Percentiles rank a stretch among this genome's conserved stretches.
These are phyloP conservation scores for Thera britannica DNA, from an alignment of 2,888 invertebrate species.

Conservation along the genomic window DNA sequence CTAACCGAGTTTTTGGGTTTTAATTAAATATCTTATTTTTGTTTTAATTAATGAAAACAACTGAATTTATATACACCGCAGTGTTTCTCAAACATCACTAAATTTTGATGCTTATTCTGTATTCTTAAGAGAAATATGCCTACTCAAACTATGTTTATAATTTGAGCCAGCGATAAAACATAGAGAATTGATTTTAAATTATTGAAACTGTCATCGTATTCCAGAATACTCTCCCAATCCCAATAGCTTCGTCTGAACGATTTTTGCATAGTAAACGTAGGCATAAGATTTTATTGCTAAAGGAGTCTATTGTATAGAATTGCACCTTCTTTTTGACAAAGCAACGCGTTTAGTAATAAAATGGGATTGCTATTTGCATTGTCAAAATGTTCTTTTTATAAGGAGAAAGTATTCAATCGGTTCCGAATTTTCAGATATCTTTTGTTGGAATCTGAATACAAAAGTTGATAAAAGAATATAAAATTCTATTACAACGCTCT, in stretches of 20 bases:
- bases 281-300: constrained; percentile 69
- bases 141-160: too few species aligned
- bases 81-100: too few species aligned
- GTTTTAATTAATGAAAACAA: too few species aligned
- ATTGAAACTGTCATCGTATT: background rate
- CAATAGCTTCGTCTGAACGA: constrained; percentile 51
- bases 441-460: constrained; percentile 17
- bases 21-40: too few species aligned
- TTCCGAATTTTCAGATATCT: constrained; percentile 21
- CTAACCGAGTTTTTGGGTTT: too few species aligned
- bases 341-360: constrained; percentile 54
- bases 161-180: too few species aligned
- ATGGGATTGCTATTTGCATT: constrained; percentile 51
- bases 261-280: constrained; percentile 74
- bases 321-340: constrained; percentile 43
- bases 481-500: constrained; percentile 2
- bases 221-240: constrained; percentile 53
- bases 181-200: background rate
- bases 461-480: constrained; percentile 13
- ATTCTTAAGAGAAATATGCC: too few species aligned
- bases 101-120: too few species aligned
- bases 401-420: constrained; percentile 18
- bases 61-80: too few species aligned
- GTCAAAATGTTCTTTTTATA: constrained; percentile 26
- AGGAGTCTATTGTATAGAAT: constrained; percentile 43